A percentile compares a stretch with the other conserved stretches of the same genome.
phyloP scores from a whole-genome alignment of 2,113 vertebrate species.

The Pachyramphus minor region DNA sequence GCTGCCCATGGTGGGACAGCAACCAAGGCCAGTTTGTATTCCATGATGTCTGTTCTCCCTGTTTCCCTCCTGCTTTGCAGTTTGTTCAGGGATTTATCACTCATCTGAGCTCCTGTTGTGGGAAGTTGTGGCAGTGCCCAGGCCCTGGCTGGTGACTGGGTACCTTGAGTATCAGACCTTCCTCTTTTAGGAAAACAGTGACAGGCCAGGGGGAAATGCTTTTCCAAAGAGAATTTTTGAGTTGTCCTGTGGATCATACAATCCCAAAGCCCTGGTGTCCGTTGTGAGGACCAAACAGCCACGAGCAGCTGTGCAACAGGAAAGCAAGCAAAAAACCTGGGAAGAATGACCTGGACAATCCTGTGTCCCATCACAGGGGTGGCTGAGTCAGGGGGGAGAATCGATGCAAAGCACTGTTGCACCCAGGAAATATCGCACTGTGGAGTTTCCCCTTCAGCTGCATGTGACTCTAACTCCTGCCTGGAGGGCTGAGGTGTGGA shows the following conservation, averaged over 20 bases:
- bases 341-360: neutral
- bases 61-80: neutral
- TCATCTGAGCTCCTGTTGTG: neutral
- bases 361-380: neutral
- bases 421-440: neutral
- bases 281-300: neutral
- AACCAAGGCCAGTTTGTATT: neutral
- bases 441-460: slow-evolving; percentile 34
- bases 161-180: neutral
- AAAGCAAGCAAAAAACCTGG: neutral
- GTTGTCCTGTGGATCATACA: neutral
- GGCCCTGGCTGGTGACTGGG: rapidly evolving
- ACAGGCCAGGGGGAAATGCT: rapidly evolving
- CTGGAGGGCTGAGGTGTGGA: neutral
- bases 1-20: neutral
- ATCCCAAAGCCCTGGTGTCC: neutral
- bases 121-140: neutral
- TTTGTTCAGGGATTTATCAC: rapidly evolving
- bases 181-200: neutral
- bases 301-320: slow-evolving; percentile 29
- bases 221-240: neutral
- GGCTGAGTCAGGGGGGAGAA: neutral
- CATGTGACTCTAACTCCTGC: slow-evolving; percentile 21
- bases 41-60: rapidly evolving
- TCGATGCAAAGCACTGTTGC: neutral